Percentiles rank a stretch among this genome's conserved stretches.
These are phyloP conservation scores for Ceratosolen fusciceps DNA, from an alignment of 1,140 invertebrate species.

Conservation along the genomic window DNA sequence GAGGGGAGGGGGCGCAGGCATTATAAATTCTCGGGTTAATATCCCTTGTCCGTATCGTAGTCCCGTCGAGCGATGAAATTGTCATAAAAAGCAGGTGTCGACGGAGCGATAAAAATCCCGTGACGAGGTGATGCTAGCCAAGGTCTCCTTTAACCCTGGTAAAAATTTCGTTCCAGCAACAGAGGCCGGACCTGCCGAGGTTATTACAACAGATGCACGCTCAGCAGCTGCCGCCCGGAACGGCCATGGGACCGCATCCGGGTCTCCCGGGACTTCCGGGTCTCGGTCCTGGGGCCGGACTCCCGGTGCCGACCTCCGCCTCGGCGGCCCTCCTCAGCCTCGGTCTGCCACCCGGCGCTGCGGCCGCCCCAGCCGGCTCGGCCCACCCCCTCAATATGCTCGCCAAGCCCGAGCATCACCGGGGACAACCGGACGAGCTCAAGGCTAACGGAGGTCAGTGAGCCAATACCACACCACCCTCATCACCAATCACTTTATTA, in stretches of 20 bases:
- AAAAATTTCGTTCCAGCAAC: slow-evolving; percentile 75
- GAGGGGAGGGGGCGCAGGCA: too few relatives aligned
- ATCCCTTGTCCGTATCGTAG: background rate
- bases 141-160: slow-evolving; percentile 23
- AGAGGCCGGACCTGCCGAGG: slow-evolving; percentile 82
- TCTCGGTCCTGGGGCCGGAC: slow-evolving; percentile 65
- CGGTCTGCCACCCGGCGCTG: slow-evolving; percentile 73
- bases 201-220: slow-evolving; percentile 92
- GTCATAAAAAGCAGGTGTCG: background rate
- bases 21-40: too few relatives aligned
- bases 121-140: background rate
- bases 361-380: slow-evolving; percentile 71
- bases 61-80: too few relatives aligned
- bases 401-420: slow-evolving; percentile 81
- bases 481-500: too few relatives aligned
- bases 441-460: slow-evolving; percentile 80
- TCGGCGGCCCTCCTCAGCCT: slow-evolving; percentile 66
- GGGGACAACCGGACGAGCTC: slow-evolving; percentile 74
- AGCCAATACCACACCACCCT: background rate
- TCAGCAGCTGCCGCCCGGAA: slow-evolving; percentile 84
- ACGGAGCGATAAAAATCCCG: background rate
- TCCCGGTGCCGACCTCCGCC: slow-evolving; percentile 70
- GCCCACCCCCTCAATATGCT: slow-evolving; percentile 80
- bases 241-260: slow-evolving; percentile 77
- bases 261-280: slow-evolving; percentile 69